phyloP scores from a whole-genome alignment of 1,140 invertebrate genomes.

The Platyura marginata region DNA sequence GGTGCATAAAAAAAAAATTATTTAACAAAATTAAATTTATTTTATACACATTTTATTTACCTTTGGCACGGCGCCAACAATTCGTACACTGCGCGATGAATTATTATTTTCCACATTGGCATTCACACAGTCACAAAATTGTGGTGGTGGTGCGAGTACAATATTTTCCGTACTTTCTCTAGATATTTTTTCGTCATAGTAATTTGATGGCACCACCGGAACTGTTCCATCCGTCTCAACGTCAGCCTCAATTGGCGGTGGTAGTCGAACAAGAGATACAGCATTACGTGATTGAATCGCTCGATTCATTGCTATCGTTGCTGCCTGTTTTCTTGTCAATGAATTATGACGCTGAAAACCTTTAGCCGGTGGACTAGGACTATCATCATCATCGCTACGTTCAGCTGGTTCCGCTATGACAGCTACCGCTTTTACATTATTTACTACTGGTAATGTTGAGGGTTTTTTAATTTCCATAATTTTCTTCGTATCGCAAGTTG shows the following conservation, averaged over 20 bases:
- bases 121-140: slow-evolving; percentile 32
- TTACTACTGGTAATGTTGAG: slow-evolving; percentile 1
- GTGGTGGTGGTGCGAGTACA: slow-evolving; percentile 59
- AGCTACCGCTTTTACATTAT: slow-evolving; percentile 10
- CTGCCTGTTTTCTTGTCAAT: slow-evolving; percentile 32
- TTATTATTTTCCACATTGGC: slow-evolving; percentile 7
- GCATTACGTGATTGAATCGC: slow-evolving; percentile 25
- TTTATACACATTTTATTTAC: neutral
- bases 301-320: slow-evolving; percentile 28
- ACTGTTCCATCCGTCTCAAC: slow-evolving; percentile 40
- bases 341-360: slow-evolving; percentile 36
- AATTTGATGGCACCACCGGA: slow-evolving; percentile 1
- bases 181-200: no score
- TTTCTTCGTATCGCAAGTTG: slow-evolving; percentile 12
- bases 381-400: slow-evolving; percentile 21
- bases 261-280: slow-evolving; percentile 58
- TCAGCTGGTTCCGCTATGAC: slow-evolving; percentile 17
- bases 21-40: no score
- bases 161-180: slow-evolving; percentile 32
- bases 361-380: slow-evolving; percentile 23
- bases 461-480: slow-evolving; percentile 1
- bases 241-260: slow-evolving; percentile 61
- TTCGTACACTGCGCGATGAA: slow-evolving; percentile 51
- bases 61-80: slow-evolving; percentile 63
- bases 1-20: no score